These are phyloP conservation scores for Nezara viridula DNA, from an alignment of 2,888 invertebrate genomes.

Conservation along the genomic window DNA sequence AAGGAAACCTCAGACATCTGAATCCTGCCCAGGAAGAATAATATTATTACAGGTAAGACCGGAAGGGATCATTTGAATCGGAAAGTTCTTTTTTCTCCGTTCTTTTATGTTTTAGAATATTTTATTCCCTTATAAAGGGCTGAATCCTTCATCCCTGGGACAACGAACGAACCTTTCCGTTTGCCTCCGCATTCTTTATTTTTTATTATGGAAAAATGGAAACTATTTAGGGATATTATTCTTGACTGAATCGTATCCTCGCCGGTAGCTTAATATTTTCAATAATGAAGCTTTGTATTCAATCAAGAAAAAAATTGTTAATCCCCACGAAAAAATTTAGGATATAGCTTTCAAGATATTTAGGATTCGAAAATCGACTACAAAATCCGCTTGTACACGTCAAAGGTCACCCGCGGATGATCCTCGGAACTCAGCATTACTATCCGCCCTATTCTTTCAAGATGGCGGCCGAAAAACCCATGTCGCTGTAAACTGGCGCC, in stretches of 20 bases:
- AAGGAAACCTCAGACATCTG: slow-evolving; percentile 40
- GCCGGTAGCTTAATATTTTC: too few relatives aligned
- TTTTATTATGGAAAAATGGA: not conserved
- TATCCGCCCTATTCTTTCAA: too few relatives aligned
- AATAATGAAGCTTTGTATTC: too few relatives aligned
- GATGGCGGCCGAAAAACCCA: too few relatives aligned
- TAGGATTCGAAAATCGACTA: too few relatives aligned
- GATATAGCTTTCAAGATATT: too few relatives aligned
- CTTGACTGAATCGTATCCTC: not conserved
- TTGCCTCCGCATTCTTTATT: not conserved
- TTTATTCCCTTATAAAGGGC: not conserved
- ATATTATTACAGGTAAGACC: slow-evolving; percentile 41
- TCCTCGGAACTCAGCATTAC: too few relatives aligned
- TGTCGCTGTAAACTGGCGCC: too few relatives aligned
- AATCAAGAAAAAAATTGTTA: too few relatives aligned
- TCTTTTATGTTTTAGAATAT: slow-evolving; percentile 32
- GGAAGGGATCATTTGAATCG: slow-evolving; percentile 35
- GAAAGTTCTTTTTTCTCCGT: not conserved
- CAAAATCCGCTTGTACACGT: too few relatives aligned
- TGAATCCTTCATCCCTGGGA: not conserved
- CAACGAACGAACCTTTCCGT: not conserved
- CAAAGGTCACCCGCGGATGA: too few relatives aligned
- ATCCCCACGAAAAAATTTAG: too few relatives aligned
- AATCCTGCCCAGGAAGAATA: slow-evolving; percentile 19
- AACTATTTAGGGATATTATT: not conserved